Conservation (phyloP, 1,140 invertebrate genomes). For the Antheraea pernyi region DNA sequence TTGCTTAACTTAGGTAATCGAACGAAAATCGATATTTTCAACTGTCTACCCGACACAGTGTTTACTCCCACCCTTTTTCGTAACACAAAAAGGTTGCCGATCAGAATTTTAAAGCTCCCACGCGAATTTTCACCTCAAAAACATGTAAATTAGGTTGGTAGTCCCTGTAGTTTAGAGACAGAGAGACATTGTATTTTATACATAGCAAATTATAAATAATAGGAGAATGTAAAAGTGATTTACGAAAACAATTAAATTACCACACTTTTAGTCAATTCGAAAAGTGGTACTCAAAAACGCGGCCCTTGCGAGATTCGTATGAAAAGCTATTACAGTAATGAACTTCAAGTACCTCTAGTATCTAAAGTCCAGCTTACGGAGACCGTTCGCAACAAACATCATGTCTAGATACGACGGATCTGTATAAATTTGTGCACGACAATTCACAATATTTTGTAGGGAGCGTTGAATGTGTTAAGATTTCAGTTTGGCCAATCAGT, state of each 20-base stretch:
- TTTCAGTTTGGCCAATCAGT: not conserved
- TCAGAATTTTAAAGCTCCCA: too few relatives aligned
- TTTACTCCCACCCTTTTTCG: too few relatives aligned
- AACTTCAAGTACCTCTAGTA: not conserved
- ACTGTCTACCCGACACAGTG: too few relatives aligned
- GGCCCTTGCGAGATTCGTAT: not conserved
- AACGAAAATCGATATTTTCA: too few relatives aligned
- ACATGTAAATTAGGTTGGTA: too few relatives aligned
- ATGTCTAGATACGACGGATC: not conserved
- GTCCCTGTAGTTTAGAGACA: too few relatives aligned
- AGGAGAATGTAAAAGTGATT: not conserved
- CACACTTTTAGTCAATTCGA: not conserved
- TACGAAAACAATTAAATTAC: slow-evolving; percentile 3
- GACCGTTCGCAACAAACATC: not conserved
- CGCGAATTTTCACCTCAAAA: too few relatives aligned
- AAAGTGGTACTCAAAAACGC: not conserved
- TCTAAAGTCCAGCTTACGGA: not conserved
- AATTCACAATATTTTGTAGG: not conserved
- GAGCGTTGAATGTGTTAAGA: not conserved
- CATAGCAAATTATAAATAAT: too few relatives aligned
- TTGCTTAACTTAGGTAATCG: too few relatives aligned
- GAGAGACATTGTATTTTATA: too few relatives aligned
- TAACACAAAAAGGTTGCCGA: too few relatives aligned
- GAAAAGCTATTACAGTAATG: not conserved
- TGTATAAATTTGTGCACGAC: not conserved